These are phyloP conservation scores for Ceratotherium simum DNA, from an alignment of 2,113 vertebrate genomes.

Conservation along the genomic window DNA sequence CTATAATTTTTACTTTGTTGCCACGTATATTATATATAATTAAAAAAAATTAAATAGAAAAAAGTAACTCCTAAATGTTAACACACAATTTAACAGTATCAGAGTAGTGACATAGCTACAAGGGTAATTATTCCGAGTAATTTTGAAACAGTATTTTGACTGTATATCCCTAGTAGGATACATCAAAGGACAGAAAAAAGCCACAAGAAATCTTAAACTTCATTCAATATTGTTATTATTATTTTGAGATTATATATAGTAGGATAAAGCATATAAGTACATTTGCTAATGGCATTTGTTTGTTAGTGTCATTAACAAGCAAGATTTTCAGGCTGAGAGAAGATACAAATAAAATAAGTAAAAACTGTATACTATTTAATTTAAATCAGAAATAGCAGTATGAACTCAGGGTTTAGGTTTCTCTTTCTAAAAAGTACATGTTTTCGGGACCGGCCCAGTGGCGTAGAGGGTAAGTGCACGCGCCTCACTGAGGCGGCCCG, in stretches of 20 bases:
- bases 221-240: background rate
- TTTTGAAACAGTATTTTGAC: background rate
- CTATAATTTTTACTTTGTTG: background rate
- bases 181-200: background rate
- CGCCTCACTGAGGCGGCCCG: too few relatives aligned
- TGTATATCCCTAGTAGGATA: background rate
- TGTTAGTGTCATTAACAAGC: background rate
- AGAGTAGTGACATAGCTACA: background rate
- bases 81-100: background rate
- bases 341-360: conserved; percentile 19
- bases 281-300: background rate
- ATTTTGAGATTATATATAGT: background rate
- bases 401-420: conserved; percentile 13
- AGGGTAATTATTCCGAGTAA: background rate
- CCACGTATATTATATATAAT: background rate
- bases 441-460: background rate
- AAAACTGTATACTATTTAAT: background rate
- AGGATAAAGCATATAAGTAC: background rate
- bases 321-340: conserved; percentile 23
- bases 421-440: background rate
- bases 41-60: background rate
- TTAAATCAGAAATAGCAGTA: conserved; percentile 4
- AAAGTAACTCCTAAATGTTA: background rate
- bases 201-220: background rate
- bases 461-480: too few relatives aligned